Percentiles rank a stretch among this genome's conserved stretches.
phyloP scores from a whole-genome alignment of 2,888 invertebrate genomes.

The Scelioninae gen. 1 region DNA sequence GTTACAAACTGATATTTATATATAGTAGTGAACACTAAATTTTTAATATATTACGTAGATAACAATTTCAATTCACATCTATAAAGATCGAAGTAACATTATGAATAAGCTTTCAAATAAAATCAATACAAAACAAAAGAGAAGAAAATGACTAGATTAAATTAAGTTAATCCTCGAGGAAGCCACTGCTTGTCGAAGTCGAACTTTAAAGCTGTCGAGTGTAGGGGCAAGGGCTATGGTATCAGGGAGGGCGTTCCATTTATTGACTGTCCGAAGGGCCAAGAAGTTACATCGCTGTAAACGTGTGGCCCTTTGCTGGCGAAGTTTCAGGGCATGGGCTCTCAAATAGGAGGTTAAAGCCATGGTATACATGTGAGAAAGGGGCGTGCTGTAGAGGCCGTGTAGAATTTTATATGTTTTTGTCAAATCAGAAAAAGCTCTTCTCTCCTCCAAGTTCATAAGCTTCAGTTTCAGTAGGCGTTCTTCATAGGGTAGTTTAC shows the following conservation, averaged over 20 bases:
- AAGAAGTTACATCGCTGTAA: slow-evolving; percentile 6
- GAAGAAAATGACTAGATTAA: neutral
- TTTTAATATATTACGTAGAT: no score
- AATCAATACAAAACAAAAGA: no score
- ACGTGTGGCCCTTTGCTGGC: slow-evolving; percentile 5
- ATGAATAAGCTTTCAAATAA: no score
- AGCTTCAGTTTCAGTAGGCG: no score
- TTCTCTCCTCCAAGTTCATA: neutral
- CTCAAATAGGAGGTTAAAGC: no score
- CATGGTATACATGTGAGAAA: neutral
- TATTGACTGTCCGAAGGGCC: neutral
- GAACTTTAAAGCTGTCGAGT: neutral
- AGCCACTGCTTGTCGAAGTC: neutral
- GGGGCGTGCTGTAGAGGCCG: neutral
- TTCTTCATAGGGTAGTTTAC: neutral
- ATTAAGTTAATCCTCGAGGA: no score
- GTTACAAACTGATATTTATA: no score
- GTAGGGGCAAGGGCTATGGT: neutral
- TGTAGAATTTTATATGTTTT: no score
- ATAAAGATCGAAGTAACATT: no score
- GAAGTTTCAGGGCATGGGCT: slow-evolving; percentile 3
- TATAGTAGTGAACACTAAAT: no score
- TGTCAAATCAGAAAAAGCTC: neutral
- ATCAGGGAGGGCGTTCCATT: slow-evolving; percentile 5
- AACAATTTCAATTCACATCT: no score